Evolutionary conservation across 2,888 invertebrate genomes (phyloP).

Genomic region (Pollenia griseotomentosa): DNA sequence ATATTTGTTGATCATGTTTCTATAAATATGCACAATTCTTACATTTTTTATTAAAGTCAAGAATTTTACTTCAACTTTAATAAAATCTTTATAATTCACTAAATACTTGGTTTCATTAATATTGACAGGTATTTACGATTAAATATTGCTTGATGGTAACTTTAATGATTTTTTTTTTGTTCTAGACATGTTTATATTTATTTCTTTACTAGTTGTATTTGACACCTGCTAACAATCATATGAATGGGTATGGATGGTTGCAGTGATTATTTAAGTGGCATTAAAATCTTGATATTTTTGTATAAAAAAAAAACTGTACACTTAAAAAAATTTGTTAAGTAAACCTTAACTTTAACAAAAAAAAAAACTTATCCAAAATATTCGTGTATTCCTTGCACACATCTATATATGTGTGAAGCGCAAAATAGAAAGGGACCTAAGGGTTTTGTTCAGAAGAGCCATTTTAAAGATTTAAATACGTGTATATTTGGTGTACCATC

Average conservation of each 20-base stretch:
- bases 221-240: slow-evolving; percentile 56
- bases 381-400: no score
- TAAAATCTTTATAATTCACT: slow-evolving; percentile 23
- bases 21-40: background rate
- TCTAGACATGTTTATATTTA: background rate
- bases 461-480: no score
- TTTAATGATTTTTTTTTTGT: background rate
- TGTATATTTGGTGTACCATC: no score
- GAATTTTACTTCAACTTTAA: slow-evolving; percentile 13
- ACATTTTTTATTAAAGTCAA: background rate
- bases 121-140: slow-evolving; percentile 4
- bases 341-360: no score
- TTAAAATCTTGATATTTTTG: background rate
- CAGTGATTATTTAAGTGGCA: slow-evolving; percentile 22
- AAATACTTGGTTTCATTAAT: slow-evolving; percentile 33
- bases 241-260: background rate
- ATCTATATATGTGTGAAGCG: no score
- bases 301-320: background rate
- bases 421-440: no score
- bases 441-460: no score
- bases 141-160: background rate
- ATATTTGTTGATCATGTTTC: no score
- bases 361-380: no score
- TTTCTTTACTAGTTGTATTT: slow-evolving; percentile 11
- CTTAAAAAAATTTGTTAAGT: no score